Evolutionary conservation across 2,888 invertebrate genomes (phyloP), one percentile per base, ranked within the genome.

Genomic region (Drosophila barbarae): DNA sequence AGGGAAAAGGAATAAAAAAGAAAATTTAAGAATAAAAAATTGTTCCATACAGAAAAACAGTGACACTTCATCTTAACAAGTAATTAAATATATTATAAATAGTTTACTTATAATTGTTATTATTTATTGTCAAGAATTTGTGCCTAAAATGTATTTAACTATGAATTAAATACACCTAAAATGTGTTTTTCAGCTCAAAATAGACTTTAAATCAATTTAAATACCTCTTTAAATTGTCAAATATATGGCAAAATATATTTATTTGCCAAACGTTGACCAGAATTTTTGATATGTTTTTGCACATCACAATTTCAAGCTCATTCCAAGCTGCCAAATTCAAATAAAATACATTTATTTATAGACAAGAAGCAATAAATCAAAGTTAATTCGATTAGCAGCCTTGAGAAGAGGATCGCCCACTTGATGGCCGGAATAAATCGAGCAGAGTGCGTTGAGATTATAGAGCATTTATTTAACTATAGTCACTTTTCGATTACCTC

Each of bases 351-450:
- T 51, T 28, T 38, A 21, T 64, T 44, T 42, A 18, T 36, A 63
- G 30, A 15, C 32, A 18, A 34, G 32, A 26, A 28, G 59, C 59
- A 36, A 63, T 63, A 44, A 63, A 64, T 63, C 64, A 52, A 51
- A 38, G 32, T 32, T 64, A 38, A 64, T 64, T 64, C 44, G 63
- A 64, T 64, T 32, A 52, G 44, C 44, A 38, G 32, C 65, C 52
- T 63, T 64, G 63, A 38, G 63, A 38, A 64, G 63, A 23, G 9
- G 36, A 28, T 36, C 59, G 59, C 59, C 59, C 46, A 60, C 64
- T 63, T 50, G 18, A 44, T 26, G 15, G 26, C 23, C 32, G 36
- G 30, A 63, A 63, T 64, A 44, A 61, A 61, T 61, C 28, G 35
- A 8, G 30, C 23, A 26, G 38, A 56, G 30, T 46, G 59, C 9